Percentiles rank a stretch among this genome's conserved stretches.
Evolutionary conservation across 2,888 invertebrate species (phyloP).

Genomic region (Mechanitis messenoides): DNA sequence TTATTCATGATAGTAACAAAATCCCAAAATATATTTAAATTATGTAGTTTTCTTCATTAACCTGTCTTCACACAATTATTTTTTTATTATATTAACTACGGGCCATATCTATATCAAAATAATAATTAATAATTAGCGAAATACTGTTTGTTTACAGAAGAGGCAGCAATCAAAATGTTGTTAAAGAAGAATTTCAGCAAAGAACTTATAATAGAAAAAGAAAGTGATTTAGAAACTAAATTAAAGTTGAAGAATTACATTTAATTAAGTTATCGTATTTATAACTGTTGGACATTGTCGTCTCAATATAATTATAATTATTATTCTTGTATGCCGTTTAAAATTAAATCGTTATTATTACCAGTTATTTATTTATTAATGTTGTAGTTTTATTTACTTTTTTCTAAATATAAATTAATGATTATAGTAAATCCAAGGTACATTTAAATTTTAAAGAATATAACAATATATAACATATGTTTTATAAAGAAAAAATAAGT

Average conservation of each 20-base stretch:
- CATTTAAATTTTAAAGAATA: no score
- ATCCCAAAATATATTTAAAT: no score
- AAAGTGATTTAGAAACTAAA: slow-evolving; percentile 63
- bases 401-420: not conserved
- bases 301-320: slow-evolving; percentile 32
- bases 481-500: no score
- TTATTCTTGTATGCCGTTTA: slow-evolving; percentile 50
- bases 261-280: slow-evolving; percentile 38
- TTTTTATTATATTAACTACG: no score
- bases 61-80: no score
- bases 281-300: slow-evolving; percentile 25
- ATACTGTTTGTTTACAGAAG: slow-evolving; percentile 67
- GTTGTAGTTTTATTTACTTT: slow-evolving; percentile 13
- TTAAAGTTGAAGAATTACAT: slow-evolving; percentile 59
- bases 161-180: slow-evolving; percentile 76
- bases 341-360: slow-evolving; percentile 19
- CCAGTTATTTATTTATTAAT: slow-evolving; percentile 20
- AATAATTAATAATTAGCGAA: not conserved
- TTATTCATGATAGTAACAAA: not conserved
- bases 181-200: slow-evolving; percentile 76
- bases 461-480: no score
- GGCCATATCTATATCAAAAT: no score
- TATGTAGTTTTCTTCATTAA: no score
- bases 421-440: no score
- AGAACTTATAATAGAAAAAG: slow-evolving; percentile 71